Percentiles rank a stretch among this genome's conserved stretches.
phyloP scores from a whole-genome alignment of 2,888 invertebrate genomes.

The Omphaloscelis lunosa region DNA sequence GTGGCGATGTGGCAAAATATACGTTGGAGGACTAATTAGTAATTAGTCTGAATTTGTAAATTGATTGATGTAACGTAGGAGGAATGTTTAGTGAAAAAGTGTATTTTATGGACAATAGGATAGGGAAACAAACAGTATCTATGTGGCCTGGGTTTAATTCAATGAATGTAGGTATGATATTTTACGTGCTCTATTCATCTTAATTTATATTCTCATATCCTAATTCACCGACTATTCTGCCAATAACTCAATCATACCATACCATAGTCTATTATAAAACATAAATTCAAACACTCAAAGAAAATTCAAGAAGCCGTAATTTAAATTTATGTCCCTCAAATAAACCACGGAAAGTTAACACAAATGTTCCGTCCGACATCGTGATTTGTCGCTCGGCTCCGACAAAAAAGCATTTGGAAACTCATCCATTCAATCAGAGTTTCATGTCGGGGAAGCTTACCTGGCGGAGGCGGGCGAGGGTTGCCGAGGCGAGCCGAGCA shows the following conservation, averaged over 20 bases:
- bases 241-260: constrained; percentile 16
- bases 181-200: not conserved
- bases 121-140: not conserved
- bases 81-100: not conserved
- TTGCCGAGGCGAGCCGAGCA: constrained; percentile 73
- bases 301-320: constrained; percentile 50
- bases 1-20: constrained; percentile 48
- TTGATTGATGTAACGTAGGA: not conserved
- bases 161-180: not conserved
- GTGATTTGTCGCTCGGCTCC: constrained; percentile 66
- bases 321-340: constrained; percentile 63
- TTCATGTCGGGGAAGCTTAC: constrained; percentile 73
- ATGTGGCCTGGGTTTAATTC: not conserved
- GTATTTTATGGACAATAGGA: not conserved
- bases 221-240: not conserved
- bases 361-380: constrained; percentile 63
- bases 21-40: not conserved
- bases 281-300: constrained; percentile 28
- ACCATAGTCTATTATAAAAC: constrained; percentile 13
- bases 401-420: constrained; percentile 67
- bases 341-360: constrained; percentile 63
- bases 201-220: not conserved
- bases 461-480: constrained; percentile 78
- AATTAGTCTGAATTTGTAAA: not conserved
- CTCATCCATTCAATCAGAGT: constrained; percentile 73